phyloP scores from a whole-genome alignment of 2,113 vertebrate genomes.

The Trematomus loennbergii region DNA sequence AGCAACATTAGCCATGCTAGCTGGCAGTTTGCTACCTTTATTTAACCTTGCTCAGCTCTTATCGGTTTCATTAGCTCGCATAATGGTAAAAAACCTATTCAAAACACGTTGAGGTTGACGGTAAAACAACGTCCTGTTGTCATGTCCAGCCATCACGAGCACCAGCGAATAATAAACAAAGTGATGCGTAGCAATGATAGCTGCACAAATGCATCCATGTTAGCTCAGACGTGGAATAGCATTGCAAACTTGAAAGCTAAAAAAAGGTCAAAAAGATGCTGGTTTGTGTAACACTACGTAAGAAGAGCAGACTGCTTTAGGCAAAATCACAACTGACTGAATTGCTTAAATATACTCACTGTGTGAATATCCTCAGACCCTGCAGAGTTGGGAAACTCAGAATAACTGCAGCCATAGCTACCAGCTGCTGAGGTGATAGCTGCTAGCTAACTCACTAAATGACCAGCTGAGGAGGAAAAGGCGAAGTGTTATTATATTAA shows the following conservation, averaged over 20 bases:
- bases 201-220: neutral
- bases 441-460: conserved; percentile 4
- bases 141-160: neutral
- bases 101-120: neutral
- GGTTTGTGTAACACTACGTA: fast-evolving
- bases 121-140: fast-evolving
- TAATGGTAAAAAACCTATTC: fast-evolving
- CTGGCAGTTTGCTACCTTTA: conserved; percentile 44
- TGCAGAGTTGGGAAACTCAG: conserved; percentile 74
- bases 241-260: conserved; percentile 9
- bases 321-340: neutral
- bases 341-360: conserved; percentile 68
- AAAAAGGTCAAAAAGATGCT: neutral
- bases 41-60: conserved; percentile 69
- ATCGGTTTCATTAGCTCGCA: neutral
- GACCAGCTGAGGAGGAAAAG: conserved; percentile 6
- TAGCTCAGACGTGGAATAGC: neutral
- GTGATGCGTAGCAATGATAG: neutral
- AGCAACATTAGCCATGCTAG: conserved; percentile 18
- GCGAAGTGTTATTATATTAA: conserved; percentile 19
- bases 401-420: conserved; percentile 82
- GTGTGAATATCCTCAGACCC: conserved; percentile 71
- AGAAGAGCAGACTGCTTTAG: neutral
- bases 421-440: conserved; percentile 23
- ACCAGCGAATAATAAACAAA: neutral